These are phyloP conservation scores for Trissonchulus sp. DNA, from an alignment of 2,888 invertebrate species.

Conservation along the genomic window DNA sequence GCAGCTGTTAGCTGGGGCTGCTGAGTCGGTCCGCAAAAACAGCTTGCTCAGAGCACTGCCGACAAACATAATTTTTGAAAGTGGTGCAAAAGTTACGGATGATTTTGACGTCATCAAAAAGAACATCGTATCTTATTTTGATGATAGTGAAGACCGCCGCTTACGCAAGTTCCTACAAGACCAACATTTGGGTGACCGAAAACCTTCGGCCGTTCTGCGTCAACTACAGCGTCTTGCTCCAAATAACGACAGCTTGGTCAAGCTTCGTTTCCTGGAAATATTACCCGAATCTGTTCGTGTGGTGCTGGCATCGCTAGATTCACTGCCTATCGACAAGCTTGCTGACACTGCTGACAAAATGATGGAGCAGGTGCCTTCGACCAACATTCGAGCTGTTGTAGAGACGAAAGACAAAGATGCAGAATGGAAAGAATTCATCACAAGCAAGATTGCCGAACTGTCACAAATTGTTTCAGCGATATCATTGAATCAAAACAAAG, in stretches of 20 bases:
- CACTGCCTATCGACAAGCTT: constrained; percentile 10
- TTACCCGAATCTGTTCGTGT: constrained; percentile 12
- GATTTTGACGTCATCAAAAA: constrained; percentile 1
- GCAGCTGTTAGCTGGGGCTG: neutral
- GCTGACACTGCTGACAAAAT: constrained; percentile 15
- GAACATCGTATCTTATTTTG: neutral
- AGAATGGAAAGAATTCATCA: neutral
- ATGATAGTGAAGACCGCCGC: constrained; percentile 8
- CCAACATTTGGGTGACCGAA: neutral
- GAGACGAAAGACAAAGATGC: too few relatives aligned
- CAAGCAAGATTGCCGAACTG: constrained; percentile 8
- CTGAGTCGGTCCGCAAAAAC: neutral
- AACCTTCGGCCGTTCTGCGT: neutral
- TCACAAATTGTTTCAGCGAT: neutral
- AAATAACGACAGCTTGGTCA: constrained; percentile 9
- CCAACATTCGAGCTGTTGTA: too few relatives aligned
- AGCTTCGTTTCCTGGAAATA: constrained; percentile 20
- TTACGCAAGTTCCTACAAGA: constrained; percentile 21
- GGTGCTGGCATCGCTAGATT: constrained; percentile 3
- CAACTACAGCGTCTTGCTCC: constrained; percentile 15
- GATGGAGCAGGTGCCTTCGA: constrained; percentile 4
- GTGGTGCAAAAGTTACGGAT: constrained; percentile 1
- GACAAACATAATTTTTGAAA: neutral
- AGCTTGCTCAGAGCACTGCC: neutral
- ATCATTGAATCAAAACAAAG: neutral